Conservation (phyloP, 2,888 invertebrate genomes). For the Taenaris catops region DNA sequence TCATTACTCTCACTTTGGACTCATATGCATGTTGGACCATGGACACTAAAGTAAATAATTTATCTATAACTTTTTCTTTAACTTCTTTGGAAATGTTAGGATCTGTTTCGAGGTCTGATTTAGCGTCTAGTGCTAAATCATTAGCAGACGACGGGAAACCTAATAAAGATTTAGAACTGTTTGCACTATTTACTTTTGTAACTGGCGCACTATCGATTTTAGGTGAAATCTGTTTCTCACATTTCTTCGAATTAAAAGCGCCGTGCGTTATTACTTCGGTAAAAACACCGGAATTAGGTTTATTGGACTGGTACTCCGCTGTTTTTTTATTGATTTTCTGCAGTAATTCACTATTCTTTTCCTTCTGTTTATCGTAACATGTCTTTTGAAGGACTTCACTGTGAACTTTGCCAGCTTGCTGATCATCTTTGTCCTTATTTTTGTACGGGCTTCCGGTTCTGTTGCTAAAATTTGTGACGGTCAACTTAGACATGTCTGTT, state of each 20-base stretch:
- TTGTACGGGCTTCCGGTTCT: constrained; percentile 45
- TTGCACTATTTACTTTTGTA: constrained; percentile 38
- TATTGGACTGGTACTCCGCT: constrained; percentile 59
- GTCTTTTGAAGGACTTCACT: constrained; percentile 56
- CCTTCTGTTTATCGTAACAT: constrained; percentile 55
- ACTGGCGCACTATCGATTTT: constrained; percentile 37
- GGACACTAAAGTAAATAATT: constrained; percentile 60
- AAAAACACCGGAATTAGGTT: constrained; percentile 64
- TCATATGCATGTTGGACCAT: constrained; percentile 72
- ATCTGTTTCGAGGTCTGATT: constrained; percentile 69
- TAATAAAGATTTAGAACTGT: constrained; percentile 50
- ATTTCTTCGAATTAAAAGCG: constrained; percentile 56
- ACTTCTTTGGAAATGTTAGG: constrained; percentile 58
- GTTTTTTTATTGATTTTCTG: constrained; percentile 64
- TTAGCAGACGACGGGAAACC: constrained; percentile 72
- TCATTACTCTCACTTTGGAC: constrained; percentile 67
- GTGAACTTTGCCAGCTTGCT: constrained; percentile 35
- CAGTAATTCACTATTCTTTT: constrained; percentile 56
- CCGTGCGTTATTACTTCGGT: constrained; percentile 69
- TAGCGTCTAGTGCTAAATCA: constrained; percentile 65
- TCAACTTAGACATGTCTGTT: constrained; percentile 52
- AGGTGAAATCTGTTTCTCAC: constrained; percentile 38
- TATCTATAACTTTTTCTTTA: constrained; percentile 67
- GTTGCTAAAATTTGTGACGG: constrained; percentile 58
- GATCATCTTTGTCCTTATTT: constrained; percentile 33